Conservation (phyloP, 2,797 vertebrate genomes). For the Cossypha polioptera region DNA sequence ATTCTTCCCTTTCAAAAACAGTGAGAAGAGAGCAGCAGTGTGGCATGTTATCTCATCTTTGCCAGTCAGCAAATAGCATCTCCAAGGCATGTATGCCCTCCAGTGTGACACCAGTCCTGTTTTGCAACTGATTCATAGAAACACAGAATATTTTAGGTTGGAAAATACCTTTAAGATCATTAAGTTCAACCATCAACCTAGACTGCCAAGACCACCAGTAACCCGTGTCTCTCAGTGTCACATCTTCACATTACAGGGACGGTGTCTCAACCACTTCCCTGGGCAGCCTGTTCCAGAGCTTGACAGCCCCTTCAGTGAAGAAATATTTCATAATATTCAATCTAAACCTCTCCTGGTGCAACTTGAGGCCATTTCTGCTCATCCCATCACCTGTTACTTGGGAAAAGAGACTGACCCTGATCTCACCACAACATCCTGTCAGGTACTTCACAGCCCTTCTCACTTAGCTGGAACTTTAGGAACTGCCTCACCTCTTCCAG, state of each 20-base stretch:
- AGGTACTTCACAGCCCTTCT: background rate
- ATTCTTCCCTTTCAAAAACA: background rate
- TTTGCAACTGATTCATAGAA: background rate
- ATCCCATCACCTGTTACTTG: background rate
- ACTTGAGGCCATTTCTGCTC: background rate
- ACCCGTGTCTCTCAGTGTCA: background rate
- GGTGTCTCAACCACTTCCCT: fast-evolving
- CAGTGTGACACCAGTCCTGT: background rate
- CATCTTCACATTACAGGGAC: fast-evolving
- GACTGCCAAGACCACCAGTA: background rate
- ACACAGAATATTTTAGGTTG: background rate
- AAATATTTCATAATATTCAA: background rate
- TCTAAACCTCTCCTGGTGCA: background rate
- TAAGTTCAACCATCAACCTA: fast-evolving
- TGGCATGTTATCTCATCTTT: background rate
- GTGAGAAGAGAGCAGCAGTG: background rate
- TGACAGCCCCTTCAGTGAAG: background rate
- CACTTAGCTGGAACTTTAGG: background rate
- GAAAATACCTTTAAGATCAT: background rate
- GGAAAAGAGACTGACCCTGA: background rate
- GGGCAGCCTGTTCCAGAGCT: background rate
- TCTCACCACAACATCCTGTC: fast-evolving
- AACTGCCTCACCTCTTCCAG: background rate
- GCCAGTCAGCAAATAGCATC: background rate
- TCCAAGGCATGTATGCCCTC: background rate